Conservation (phyloP, 2,888 invertebrate species). For the Rhagonycha fulva region DNA sequence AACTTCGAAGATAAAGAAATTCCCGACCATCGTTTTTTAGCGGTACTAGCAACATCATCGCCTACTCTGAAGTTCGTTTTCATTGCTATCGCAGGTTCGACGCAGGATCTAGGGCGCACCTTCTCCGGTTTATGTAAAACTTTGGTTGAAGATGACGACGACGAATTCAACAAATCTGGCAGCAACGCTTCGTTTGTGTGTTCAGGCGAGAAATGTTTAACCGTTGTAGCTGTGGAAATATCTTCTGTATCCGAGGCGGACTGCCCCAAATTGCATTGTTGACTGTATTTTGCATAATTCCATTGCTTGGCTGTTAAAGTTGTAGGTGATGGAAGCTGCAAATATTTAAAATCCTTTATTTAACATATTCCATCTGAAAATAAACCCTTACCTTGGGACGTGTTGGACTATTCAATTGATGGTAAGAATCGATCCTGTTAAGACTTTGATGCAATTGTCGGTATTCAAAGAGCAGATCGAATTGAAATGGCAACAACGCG, state of each 20-base stretch:
- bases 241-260: conserved; percentile 59
- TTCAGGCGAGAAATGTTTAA: conserved; percentile 60
- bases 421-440: conserved; percentile 64
- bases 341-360: not conserved
- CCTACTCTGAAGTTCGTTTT: conserved; percentile 51
- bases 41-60: conserved; percentile 52
- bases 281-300: conserved; percentile 62
- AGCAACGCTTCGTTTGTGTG: conserved; percentile 44
- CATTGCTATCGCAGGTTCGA: conserved; percentile 57
- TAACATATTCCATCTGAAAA: not conserved
- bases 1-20: conserved; percentile 72
- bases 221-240: conserved; percentile 55
- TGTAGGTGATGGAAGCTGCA: conserved; percentile 18
- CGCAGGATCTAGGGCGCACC: conserved; percentile 71
- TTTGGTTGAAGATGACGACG: conserved; percentile 60
- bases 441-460: conserved; percentile 76
- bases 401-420: conserved; percentile 51
- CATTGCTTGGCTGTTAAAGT: conserved; percentile 55
- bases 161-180: conserved; percentile 64
- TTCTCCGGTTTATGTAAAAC: conserved; percentile 56
- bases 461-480: conserved; percentile 81
- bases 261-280: conserved; percentile 58
- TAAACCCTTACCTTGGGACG: conserved; percentile 43
- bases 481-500: conserved; percentile 77
- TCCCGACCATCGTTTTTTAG: conserved; percentile 74